Evolutionary conservation across 1,140 invertebrate species (phyloP).

Genomic region (Macrobrachium rosenbergii): DNA sequence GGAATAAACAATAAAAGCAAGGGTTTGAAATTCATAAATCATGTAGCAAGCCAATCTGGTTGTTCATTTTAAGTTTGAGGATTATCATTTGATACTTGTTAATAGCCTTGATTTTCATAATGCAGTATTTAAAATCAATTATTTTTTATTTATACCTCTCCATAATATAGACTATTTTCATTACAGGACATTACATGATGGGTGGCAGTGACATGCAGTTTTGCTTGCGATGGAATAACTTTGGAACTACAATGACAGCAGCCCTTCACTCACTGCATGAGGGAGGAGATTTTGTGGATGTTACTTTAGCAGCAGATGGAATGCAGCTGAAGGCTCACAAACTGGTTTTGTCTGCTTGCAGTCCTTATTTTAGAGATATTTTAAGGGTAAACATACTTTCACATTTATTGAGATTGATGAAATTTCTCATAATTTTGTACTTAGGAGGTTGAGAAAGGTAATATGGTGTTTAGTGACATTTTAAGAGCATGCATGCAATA

Average conservation of each 20-base stretch:
- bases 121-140: too few relatives aligned
- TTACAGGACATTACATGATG: slow-evolving; percentile 34
- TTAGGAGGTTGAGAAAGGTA: too few relatives aligned
- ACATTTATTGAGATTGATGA: background rate
- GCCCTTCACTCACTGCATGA: slow-evolving; percentile 60
- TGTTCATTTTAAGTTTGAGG: too few relatives aligned
- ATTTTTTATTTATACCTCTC: background rate
- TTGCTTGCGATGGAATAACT: slow-evolving; percentile 65
- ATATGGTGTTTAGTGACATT: too few relatives aligned
- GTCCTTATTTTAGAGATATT: slow-evolving; percentile 79
- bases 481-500: too few relatives aligned
- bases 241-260: slow-evolving; percentile 63
- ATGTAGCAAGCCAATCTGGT: too few relatives aligned
- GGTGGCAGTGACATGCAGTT: slow-evolving; percentile 62
- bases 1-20: too few relatives aligned
- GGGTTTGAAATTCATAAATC: too few relatives aligned
- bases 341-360: slow-evolving; percentile 81
- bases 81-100: too few relatives aligned
- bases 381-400: slow-evolving; percentile 74
- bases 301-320: slow-evolving; percentile 80
- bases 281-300: slow-evolving; percentile 69
- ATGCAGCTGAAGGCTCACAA: slow-evolving; percentile 79
- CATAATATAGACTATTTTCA: background rate
- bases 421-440: background rate
- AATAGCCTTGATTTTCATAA: too few relatives aligned